Percentiles rank a stretch among this genome's conserved stretches.
phyloP scores from a whole-genome alignment of 2,888 invertebrate species.

The Volucella zonaria region DNA sequence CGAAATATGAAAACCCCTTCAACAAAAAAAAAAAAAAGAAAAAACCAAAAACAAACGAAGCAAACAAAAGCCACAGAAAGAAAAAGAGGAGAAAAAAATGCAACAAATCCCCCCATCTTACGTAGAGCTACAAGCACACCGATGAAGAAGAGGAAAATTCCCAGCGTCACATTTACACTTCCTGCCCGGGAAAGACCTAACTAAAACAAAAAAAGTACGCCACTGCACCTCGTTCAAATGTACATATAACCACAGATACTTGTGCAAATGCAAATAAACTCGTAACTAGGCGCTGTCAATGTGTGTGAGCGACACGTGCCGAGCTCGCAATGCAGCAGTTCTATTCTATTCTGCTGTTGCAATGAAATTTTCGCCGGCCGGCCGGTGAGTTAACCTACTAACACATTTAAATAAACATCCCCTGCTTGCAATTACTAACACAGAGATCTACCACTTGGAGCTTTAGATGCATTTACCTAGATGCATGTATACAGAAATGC shows the following conservation, averaged over 20 bases:
- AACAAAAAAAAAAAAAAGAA: neutral
- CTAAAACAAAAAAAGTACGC: constrained; percentile 46
- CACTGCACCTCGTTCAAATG: constrained; percentile 14
- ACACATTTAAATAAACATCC: constrained; percentile 53
- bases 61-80: neutral
- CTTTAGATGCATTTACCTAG: neutral
- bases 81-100: neutral
- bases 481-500: too few relatives aligned
- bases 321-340: constrained; percentile 62
- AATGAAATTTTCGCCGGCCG: constrained; percentile 57
- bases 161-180: constrained; percentile 55
- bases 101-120: too few relatives aligned
- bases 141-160: constrained; percentile 60
- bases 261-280: neutral
- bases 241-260: constrained; percentile 3
- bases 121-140: neutral
- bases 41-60: neutral
- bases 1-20: neutral
- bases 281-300: neutral
- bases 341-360: neutral
- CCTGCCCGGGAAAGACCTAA: constrained; percentile 66
- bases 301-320: constrained; percentile 67
- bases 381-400: constrained; percentile 68
- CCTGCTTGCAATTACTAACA: neutral
- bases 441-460: neutral